A percentile compares a stretch with the other conserved stretches of the same genome.
These are phyloP conservation scores for Taphrorychus bicolor DNA, from an alignment of 2,888 invertebrate species.

Conservation along the genomic window DNA sequence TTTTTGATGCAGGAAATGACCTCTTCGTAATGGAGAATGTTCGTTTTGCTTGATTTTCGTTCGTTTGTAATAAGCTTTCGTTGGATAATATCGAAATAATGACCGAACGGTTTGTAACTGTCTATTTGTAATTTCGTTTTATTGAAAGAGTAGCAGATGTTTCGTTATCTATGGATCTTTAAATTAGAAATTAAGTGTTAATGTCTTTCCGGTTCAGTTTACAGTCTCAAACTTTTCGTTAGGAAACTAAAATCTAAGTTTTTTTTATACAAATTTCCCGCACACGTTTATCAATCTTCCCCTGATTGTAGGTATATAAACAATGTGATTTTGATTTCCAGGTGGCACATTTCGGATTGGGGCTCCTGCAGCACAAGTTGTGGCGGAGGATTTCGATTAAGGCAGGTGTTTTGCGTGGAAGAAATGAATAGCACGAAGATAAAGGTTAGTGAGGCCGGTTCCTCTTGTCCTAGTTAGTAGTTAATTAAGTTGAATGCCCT, in stretches of 20 bases:
- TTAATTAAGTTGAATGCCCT: conserved; percentile 1
- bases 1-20: conserved; percentile 20
- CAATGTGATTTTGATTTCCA: conserved; percentile 56
- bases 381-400: conserved; percentile 82
- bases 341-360: conserved; percentile 92
- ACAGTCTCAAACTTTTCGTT: too few species aligned
- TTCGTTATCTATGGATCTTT: too few species aligned
- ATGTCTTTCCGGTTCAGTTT: too few species aligned
- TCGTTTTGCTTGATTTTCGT: conserved; percentile 2
- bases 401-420: conserved; percentile 85
- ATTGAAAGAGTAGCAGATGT: not conserved
- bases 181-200: too few species aligned
- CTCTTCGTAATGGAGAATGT: conserved; percentile 5
- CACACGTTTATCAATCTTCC: too few species aligned
- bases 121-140: not conserved
- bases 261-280: too few species aligned
- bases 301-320: too few species aligned
- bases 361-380: conserved; percentile 85
- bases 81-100: conserved; percentile 3
- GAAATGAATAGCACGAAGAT: conserved; percentile 82
- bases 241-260: too few species aligned
- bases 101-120: not conserved
- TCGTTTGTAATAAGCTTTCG: not conserved
- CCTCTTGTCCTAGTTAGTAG: not conserved
- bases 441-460: conserved; percentile 63